A percentile compares a stretch with the other conserved stretches of the same genome.
These are phyloP conservation scores for Lanistes nyassanus DNA, from an alignment of 1,140 invertebrate species.

Conservation along the genomic window DNA sequence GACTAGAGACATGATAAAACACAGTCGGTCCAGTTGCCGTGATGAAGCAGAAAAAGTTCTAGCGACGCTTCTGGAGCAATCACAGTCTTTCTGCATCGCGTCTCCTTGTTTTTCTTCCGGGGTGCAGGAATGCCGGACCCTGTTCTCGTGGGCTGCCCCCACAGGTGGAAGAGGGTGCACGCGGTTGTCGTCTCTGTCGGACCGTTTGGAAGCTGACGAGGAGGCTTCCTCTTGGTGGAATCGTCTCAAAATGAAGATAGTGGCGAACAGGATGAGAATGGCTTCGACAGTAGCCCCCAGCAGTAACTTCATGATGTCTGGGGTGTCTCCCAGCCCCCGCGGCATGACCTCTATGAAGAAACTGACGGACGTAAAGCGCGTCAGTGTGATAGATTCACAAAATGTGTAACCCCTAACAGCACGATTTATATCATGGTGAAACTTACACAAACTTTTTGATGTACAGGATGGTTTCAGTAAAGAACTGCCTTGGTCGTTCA, in stretches of 20 bases:
- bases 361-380: too few relatives aligned
- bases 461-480: too few relatives aligned
- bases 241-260: constrained; percentile 5
- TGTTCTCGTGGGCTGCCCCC: too few relatives aligned
- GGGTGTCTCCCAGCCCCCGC: constrained; percentile 70
- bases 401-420: too few relatives aligned
- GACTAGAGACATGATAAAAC: background rate
- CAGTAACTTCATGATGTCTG: constrained; percentile 48
- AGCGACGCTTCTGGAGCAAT: background rate
- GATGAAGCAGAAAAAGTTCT: background rate
- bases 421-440: too few relatives aligned
- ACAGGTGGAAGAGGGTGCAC: background rate
- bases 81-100: background rate
- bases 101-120: background rate
- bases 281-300: background rate
- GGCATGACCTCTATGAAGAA: constrained; percentile 10
- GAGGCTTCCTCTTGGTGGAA: background rate
- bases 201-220: background rate
- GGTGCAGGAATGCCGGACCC: too few relatives aligned
- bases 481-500: too few relatives aligned
- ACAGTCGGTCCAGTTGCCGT: background rate
- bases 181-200: background rate
- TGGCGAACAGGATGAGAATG: constrained; percentile 6
- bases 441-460: too few relatives aligned
- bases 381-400: too few relatives aligned